Evolutionary conservation across 2,888 invertebrate genomes (phyloP), one percentile per base, ranked within the genome.

Genomic region (Harpalus rufipes): DNA sequence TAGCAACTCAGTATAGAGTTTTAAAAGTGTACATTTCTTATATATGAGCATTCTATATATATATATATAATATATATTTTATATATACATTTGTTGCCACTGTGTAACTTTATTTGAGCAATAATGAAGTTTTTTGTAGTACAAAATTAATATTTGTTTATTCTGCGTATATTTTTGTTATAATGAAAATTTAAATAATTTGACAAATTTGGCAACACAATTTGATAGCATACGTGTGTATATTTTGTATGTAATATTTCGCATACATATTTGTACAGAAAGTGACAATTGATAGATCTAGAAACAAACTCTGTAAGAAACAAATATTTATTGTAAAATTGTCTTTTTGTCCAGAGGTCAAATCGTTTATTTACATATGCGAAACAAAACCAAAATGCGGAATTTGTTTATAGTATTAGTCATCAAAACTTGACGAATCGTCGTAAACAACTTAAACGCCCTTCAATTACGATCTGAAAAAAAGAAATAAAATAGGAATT

Each of bases 141-240:
- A 85, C 85, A 85, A 85, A 85, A 85, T 85, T 85, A 85, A 80
- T 80, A 85, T 85, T 85, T 68, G 72, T 85, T 85, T 85, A 72
- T 25, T 68, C 51, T 82, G 68, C 63, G 72, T 85, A 80, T 80
- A 85, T 85, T 85, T 85, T 85, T 85, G 80, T 85, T 84, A 84
- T 63, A 65, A 76, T 12, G 39, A 72, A 83, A 79, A 56, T 84
- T 79, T 79, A 76, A 79, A 39, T 80, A 56, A 72, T 85, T 80
- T 80, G 7, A n/a, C 25, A 63, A 84, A 78, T n/a, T 84, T 84
- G 84, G 84, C 84, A 84, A 84, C 84, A 84, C 61, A 63, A 84
- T 78, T 84, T 65, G 21, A 83, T 83, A 74, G 83, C 76, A 59
- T 83, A 83, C 76, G 65, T 83, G 65, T 83, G 84, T 84, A 84